phyloP scores from a whole-genome alignment of 2,888 invertebrate genomes.

The Bombylius major region DNA sequence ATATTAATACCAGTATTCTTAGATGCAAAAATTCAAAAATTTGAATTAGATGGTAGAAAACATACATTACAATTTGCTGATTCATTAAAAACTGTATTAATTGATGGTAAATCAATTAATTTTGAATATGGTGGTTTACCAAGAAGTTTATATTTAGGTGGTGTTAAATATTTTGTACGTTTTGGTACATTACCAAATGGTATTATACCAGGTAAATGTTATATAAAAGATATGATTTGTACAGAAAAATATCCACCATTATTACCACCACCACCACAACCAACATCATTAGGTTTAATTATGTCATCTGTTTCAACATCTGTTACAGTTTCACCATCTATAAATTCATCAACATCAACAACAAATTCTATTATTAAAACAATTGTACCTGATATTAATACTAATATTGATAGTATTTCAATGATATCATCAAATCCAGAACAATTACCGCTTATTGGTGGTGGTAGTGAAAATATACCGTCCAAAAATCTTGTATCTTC shows the following conservation, averaged over 20 bases:
- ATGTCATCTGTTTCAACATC: not conserved
- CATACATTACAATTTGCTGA: conserved; percentile 72
- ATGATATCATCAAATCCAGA: no score
- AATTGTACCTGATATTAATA: not conserved
- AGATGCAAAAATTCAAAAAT: conserved; percentile 71
- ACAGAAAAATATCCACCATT: conserved; percentile 21
- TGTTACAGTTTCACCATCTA: not conserved
- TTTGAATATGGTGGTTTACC: conserved; percentile 77
- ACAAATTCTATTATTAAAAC: no score
- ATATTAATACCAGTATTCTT: conserved; percentile 68
- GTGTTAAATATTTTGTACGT: conserved; percentile 64
- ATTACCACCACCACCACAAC: not conserved
- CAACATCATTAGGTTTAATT: not conserved
- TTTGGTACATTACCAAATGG: conserved; percentile 67
- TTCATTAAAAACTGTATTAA: conserved; percentile 57
- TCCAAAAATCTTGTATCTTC: not conserved
- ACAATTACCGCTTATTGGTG: no score
- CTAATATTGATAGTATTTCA: not conserved
- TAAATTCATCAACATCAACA: not conserved
- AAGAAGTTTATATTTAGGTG: conserved; percentile 60
- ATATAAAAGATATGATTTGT: conserved; percentile 63
- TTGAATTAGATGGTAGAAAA: conserved; percentile 56
- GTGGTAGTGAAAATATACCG: not conserved
- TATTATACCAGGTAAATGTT: conserved; percentile 55
- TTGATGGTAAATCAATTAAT: conserved; percentile 65